Evolutionary conservation across 1,140 invertebrate genomes (phyloP).

Genomic region (Drosophila bifasciata): DNA sequence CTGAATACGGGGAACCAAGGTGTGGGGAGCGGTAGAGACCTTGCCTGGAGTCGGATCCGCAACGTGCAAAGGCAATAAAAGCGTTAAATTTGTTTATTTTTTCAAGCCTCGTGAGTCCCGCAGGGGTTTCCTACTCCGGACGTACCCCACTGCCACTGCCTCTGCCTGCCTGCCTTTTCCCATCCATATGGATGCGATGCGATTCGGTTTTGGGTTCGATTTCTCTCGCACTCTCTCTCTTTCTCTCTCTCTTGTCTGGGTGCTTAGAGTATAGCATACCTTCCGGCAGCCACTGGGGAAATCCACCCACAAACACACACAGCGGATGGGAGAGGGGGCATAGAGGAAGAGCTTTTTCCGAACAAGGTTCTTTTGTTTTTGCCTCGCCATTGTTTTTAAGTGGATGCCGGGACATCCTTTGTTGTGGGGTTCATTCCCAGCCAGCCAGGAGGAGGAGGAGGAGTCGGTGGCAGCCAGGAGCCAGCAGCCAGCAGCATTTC

Average conservation of each 20-base stretch:
- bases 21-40: neutral
- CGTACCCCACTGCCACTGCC: too few species aligned
- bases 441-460: neutral
- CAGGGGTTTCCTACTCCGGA: conserved; percentile 1
- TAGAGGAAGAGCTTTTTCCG: neutral
- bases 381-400: conserved; percentile 76
- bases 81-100: conserved; percentile 83
- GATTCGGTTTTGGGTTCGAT: conserved; percentile 53
- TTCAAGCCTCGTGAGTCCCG: conserved; percentile 41
- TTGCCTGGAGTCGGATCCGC: conserved; percentile 26
- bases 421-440: conserved; percentile 23
- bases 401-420: conserved; percentile 71
- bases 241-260: conserved; percentile 7
- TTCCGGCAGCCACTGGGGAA: conserved; percentile 50
- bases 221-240: conserved; percentile 28
- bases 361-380: conserved; percentile 59
- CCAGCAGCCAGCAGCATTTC: conserved; percentile 20
- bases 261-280: conserved; percentile 66
- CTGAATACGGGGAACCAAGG: neutral
- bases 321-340: neutral
- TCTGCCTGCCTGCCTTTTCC: too few species aligned
- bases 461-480: neutral
- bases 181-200: neutral
- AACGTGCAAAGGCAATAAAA: conserved; percentile 79
- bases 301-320: conserved; percentile 34